phyloP scores from a whole-genome alignment of 2,888 invertebrate species.

The Drosophila tripunctata region DNA sequence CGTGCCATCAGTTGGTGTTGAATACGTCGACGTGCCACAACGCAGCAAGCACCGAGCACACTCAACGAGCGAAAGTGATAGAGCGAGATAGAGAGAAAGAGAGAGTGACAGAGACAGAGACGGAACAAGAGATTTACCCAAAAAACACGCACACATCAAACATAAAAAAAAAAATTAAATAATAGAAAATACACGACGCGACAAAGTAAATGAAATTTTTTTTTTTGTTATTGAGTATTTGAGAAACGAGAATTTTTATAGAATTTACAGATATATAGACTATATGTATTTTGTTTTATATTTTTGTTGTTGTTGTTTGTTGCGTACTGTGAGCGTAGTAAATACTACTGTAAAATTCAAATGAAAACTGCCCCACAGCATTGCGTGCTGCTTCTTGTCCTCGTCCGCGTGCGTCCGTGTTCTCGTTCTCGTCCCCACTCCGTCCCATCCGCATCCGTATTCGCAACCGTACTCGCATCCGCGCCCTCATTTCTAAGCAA shows the following conservation, averaged over 20 bases:
- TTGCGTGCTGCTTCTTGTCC: conserved; percentile 11
- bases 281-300: neutral
- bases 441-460: neutral
- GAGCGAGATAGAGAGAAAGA: neutral
- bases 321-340: conserved; percentile 24
- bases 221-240: neutral
- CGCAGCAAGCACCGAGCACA: conserved; percentile 37
- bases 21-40: conserved; percentile 76
- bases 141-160: conserved; percentile 15
- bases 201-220: neutral
- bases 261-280: neutral
- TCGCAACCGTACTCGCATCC: neutral
- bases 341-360: conserved; percentile 45
- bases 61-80: neutral
- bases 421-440: neutral
- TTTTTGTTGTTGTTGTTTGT: conserved; percentile 10
- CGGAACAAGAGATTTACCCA: neutral
- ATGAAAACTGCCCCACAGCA: conserved; percentile 48
- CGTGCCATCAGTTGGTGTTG: conserved; percentile 75
- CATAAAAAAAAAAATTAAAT: neutral
- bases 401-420: conserved; percentile 1
- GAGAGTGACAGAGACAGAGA: neutral
- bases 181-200: neutral
- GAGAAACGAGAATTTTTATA: neutral
- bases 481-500: conserved; percentile 5